Base-by-base conservation (phyloP, 2,113 vertebrate species). In the Ariopsis seemanni region DNA sequence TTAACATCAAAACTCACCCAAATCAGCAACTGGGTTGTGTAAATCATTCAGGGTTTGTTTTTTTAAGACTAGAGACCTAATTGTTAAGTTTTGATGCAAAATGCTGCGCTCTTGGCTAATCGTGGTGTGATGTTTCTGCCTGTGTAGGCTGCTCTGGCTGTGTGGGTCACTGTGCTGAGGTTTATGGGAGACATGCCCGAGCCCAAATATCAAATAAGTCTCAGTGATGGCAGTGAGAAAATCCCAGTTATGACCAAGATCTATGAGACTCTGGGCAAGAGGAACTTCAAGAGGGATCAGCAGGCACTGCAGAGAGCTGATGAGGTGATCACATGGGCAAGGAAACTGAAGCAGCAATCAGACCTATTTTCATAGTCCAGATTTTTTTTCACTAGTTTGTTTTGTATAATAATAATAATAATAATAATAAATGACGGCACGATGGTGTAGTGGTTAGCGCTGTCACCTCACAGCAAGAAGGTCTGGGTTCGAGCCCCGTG, bases 221-320 rank as follows among this genome's bases (percentile, higher is more conserved):
- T 99, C 96, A 98, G 96, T 0, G 97, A 99, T 0, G 98, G 98
- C 80, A 98, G 97, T 0, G 98, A 99, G 95, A 99, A 99, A 94
- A 98, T 99, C 90, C 98, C 98, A 0, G 98, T 99, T 89, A 99
- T 99, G 98, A 99, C 98, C 90, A 99, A 99, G 93, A 99, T 99
- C 92, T 99, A 99, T 0, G 98, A 99, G 95, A 99, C 98, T 1
- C 94, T 99, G 53, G 98, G 98, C 42, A 99, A 99, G 92, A 98
- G 97, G 92, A 97, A 97, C 0, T 98, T 98, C 92, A 99, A 98
- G 92, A 96, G 97, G 86, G 98, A 99, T 82, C 96, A 99, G 79
- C 97, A 98, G 92, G 96, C 96, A 15, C 92, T 99, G 88, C 98
- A 98, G 92, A 96, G 96, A n/a, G 97, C 99, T 90, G 96, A 96